These are phyloP conservation scores for Thomomys bottae DNA, from an alignment of 2,113 vertebrate species.

Conservation along the genomic window DNA sequence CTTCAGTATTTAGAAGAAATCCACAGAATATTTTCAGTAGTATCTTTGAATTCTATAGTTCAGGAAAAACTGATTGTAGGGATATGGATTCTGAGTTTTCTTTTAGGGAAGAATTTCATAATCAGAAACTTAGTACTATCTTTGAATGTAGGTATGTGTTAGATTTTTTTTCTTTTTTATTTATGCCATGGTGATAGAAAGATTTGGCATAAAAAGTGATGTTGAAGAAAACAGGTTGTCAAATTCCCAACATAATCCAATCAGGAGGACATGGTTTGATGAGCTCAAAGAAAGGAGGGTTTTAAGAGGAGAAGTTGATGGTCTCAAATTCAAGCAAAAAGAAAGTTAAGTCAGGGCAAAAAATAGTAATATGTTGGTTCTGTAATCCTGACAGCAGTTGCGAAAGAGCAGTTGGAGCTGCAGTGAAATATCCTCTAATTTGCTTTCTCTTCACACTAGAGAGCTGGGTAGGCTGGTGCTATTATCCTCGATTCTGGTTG, in stretches of 20 bases:
- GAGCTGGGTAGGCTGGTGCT: not conserved
- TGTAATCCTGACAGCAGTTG: too few relatives aligned
- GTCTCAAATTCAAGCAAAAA: too few relatives aligned
- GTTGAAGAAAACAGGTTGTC: not conserved
- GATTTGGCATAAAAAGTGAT: not conserved
- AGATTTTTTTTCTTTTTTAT: not conserved
- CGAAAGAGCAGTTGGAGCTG: too few relatives aligned
- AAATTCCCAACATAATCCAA: too few relatives aligned
- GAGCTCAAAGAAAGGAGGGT: too few relatives aligned
- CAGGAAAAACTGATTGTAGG: not conserved
- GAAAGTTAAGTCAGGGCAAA: too few relatives aligned
- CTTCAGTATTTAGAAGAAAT: slow-evolving; percentile 18
- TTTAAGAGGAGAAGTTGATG: too few relatives aligned
- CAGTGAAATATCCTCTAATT: too few relatives aligned
- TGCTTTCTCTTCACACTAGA: not conserved
- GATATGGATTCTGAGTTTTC: slow-evolving; percentile 39
- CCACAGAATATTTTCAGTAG: not conserved
- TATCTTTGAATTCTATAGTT: not conserved
- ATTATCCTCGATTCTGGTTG: not conserved
- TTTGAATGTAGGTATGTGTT: not conserved
- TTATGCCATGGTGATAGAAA: not conserved
- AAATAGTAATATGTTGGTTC: too few relatives aligned
- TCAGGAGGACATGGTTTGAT: too few relatives aligned
- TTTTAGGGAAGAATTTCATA: slow-evolving; percentile 21
- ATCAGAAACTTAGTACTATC: not conserved